A percentile compares a stretch with the other conserved stretches of the same genome.
These are phyloP conservation scores for Catharus minimus DNA, from an alignment of 2,113 vertebrate species.

Conservation along the genomic window DNA sequence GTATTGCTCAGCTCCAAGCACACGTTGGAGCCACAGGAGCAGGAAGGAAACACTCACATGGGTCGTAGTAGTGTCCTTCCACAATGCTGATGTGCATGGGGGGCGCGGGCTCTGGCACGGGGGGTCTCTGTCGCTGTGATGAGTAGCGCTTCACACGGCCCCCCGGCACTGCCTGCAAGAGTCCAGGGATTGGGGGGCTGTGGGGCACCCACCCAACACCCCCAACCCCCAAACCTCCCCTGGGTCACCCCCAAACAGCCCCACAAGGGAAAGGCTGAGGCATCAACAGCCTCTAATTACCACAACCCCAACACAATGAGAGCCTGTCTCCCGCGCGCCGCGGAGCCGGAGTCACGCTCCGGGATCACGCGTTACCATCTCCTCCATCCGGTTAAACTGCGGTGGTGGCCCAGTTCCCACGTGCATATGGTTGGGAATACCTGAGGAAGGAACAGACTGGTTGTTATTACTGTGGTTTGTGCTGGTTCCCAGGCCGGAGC, in stretches of 20 bases:
- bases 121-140: slow-evolving; percentile 88
- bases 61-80: slow-evolving; percentile 96
- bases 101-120: slow-evolving; percentile 85
- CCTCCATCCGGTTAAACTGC: slow-evolving; percentile 86
- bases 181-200: not conserved
- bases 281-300: not conserved
- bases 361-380: slow-evolving; percentile 76
- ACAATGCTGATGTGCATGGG: slow-evolving; percentile 95
- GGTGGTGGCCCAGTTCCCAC: slow-evolving; percentile 79
- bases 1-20: not conserved
- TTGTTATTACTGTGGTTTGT: slow-evolving; percentile 2
- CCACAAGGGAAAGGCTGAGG: not conserved
- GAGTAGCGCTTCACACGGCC: slow-evolving; percentile 95
- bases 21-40: not conserved
- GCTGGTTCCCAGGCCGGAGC: not conserved
- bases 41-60: slow-evolving; percentile 79
- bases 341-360: not conserved
- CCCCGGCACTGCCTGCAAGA: slow-evolving; percentile 77
- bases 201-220: not conserved
- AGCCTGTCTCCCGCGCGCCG: not conserved
- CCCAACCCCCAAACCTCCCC: not conserved
- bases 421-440: slow-evolving; percentile 84
- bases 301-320: not conserved
- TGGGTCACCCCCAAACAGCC: not conserved
- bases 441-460: slow-evolving; percentile 56